Conservation (phyloP, 53 echinoderm and acorn worm genomes). For the Henricia sp. region DNA sequence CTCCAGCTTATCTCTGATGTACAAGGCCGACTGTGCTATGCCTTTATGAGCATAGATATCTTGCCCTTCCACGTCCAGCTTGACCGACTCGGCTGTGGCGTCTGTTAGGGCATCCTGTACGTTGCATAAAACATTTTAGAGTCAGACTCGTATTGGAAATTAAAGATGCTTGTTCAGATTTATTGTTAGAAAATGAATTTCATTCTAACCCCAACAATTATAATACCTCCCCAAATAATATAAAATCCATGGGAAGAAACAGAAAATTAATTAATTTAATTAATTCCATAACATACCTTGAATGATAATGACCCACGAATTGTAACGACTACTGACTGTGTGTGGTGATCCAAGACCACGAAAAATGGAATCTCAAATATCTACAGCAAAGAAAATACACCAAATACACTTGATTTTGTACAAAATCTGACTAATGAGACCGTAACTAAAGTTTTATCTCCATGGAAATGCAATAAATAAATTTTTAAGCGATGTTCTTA, state of each 20-base stretch:
- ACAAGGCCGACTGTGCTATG: constrained; percentile 80
- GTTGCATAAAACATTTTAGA: no score
- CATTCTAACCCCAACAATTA: no score
- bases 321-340: constrained; percentile 83
- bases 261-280: no score
- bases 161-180: no score
- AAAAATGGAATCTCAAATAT: constrained; percentile 96
- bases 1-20: constrained; percentile 70
- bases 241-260: no score
- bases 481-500: constrained; percentile 38
- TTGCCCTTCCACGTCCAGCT: constrained; percentile 78
- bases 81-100: constrained; percentile 81
- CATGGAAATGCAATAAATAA: not conserved
- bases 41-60: constrained; percentile 95
- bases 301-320: constrained; percentile 92
- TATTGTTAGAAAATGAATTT: no score
- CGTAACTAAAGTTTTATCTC: not conserved
- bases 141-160: no score
- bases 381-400: constrained; percentile 43
- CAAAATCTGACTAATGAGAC: not conserved
- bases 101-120: constrained; percentile 94
- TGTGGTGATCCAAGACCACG: constrained; percentile 79
- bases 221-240: no score
- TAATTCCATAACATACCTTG: constrained; percentile 73
- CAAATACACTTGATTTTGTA: not conserved